These are phyloP conservation scores for Heliothis virescens DNA, from an alignment of 1,140 invertebrate genomes.

Conservation along the genomic window DNA sequence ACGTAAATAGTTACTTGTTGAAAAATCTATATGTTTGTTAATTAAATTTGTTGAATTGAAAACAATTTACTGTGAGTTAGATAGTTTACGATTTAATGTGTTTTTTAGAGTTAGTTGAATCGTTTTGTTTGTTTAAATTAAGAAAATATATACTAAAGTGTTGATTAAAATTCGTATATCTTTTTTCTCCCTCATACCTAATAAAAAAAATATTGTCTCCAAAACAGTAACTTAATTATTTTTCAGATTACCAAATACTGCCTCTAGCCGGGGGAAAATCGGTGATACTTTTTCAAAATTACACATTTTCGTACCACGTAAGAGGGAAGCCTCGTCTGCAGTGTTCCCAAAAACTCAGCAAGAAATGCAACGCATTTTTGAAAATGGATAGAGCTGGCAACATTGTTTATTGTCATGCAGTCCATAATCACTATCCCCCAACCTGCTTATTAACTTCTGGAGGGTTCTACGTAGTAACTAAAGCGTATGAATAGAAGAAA, in stretches of 20 bases:
- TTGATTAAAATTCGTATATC: no score
- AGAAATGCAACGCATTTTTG: not conserved
- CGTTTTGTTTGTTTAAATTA: no score
- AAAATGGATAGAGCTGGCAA: not conserved
- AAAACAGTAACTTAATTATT: no score
- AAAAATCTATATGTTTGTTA: no score
- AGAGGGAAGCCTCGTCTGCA: not conserved
- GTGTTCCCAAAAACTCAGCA: not conserved
- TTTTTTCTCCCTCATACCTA: no score
- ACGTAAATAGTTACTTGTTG: no score
- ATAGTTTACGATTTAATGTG: no score
- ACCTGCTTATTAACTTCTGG: not conserved
- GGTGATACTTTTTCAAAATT: not conserved
- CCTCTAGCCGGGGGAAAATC: not conserved
- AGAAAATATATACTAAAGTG: no score
- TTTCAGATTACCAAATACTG: not conserved
- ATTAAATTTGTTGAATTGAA: no score
- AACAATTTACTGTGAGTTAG: no score
- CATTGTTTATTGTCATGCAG: not conserved
- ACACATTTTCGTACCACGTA: not conserved
- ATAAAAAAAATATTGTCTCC: no score
- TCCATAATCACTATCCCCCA: not conserved
- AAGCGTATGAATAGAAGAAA: not conserved
- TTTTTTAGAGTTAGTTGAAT: no score
- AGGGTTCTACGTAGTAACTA: not conserved